Evolutionary conservation across 2,888 invertebrate genomes (phyloP), one percentile per base, ranked within the genome.

Genomic region (Tetheella fluctuosa): DNA sequence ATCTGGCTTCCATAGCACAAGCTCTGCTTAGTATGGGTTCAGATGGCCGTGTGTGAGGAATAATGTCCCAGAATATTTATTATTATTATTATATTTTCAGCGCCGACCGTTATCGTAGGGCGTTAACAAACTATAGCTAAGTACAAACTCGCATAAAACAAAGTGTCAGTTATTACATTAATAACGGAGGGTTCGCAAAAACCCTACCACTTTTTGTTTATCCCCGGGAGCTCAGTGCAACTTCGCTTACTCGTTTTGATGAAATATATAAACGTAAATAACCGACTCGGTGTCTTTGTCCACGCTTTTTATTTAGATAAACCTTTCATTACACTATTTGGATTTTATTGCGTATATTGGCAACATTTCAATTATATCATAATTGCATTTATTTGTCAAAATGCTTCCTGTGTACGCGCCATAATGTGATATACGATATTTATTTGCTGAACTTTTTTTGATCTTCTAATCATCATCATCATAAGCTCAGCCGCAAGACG

Each of bases 101-200:
- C 62, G 60, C 52, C 34, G 30, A 64, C 62, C 63, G 65, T 61
- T 59, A 67, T 53, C 72, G 70, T 68, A 68, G 68, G 67, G 59
- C 65, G 70, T 69, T 53, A 76, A 80, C 83, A 78, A 84, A 84
- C 83, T 88, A 87, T 85, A 88, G 83, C 71, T 80, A 86, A 90
- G 88, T 88, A 81, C 78, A 77, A 87, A 88, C 84, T 88, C 84
- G 79, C 89, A 88, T 91, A 89, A 89, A 91, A 90, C 88, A 90
- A 91, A 90, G 90, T 90, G 91, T 90, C 90, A 84, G 90, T 89
- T 92, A 91, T 91, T 89, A 90, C 88, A 91, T 91, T 92, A 90
- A 91, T 91, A 91, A 91, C 85, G 84, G 80, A 83, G 85, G 86
- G 77, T 65, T 69, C 76, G 77, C 83, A 81, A 84, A 85, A 85